A percentile compares a stretch with the other conserved stretches of the same genome.
These are phyloP conservation scores for Ochropleura plecta DNA, from an alignment of 2,888 invertebrate genomes.

Conservation along the genomic window DNA sequence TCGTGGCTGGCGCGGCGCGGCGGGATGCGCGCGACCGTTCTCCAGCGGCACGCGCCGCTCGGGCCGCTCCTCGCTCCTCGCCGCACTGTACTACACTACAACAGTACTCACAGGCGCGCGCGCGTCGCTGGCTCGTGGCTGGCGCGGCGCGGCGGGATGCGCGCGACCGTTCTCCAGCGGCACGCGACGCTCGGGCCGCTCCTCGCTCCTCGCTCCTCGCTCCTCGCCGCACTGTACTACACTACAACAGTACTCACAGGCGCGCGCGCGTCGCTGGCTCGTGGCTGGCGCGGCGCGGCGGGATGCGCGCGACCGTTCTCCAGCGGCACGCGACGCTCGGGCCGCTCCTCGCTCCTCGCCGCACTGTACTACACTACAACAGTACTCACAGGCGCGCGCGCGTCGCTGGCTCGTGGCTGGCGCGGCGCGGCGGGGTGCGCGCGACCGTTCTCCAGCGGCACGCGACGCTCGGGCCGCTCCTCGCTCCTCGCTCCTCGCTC, in stretches of 20 bases:
- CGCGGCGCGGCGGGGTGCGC: constrained; percentile 71
- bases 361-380: no score
- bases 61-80: no score
- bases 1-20: constrained; percentile 54
- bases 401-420: constrained; percentile 33
- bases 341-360: no score
- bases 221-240: no score
- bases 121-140: constrained; percentile 32
- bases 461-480: constrained; percentile 15
- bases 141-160: constrained; percentile 68
- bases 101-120: constrained; percentile 23
- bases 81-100: no score
- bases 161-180: constrained; percentile 82
- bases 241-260: constrained; percentile 5
- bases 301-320: constrained; percentile 84
- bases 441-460: constrained; percentile 81
- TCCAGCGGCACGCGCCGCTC: constrained; percentile 67
- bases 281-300: constrained; percentile 55
- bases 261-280: constrained; percentile 36
- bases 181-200: constrained; percentile 22
- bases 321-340: constrained; percentile 51
- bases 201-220: no score
- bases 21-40: constrained; percentile 81
- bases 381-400: constrained; percentile 21
- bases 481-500: no score